A percentile compares a stretch with the other conserved stretches of the same genome.
These are phyloP conservation scores for Cephalopterus ornatus DNA, from an alignment of 2,113 vertebrate species.

Conservation along the genomic window DNA sequence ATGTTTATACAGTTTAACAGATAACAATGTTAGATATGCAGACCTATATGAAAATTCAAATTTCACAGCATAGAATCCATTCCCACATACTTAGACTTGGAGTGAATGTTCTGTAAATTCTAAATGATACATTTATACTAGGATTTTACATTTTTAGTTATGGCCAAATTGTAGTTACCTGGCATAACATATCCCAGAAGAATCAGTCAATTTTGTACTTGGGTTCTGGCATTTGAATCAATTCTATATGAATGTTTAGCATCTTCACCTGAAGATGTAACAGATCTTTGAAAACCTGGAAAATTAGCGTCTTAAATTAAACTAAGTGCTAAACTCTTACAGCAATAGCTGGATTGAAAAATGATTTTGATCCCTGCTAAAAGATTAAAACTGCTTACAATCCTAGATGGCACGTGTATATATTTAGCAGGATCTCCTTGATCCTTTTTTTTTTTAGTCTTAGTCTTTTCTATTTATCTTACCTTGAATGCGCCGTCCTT, in stretches of 20 bases:
- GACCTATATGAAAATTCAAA: background rate
- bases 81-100: fast-evolving
- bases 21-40: background rate
- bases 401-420: background rate
- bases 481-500: conserved; percentile 80
- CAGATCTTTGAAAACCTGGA: background rate
- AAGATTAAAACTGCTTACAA: background rate
- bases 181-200: background rate
- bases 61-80: background rate
- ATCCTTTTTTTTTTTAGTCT: background rate
- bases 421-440: background rate
- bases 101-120: background rate
- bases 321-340: background rate
- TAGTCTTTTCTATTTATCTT: background rate
- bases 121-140: background rate
- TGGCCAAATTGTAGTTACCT: background rate
- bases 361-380: background rate
- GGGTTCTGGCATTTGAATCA: background rate
- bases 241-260: background rate
- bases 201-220: background rate
- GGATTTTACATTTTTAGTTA: background rate
- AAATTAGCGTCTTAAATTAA: background rate
- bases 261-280: background rate
- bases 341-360: background rate
- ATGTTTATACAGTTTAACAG: background rate